A percentile compares a stretch with the other conserved stretches of the same genome.
Conservation (phyloP, 2,888 invertebrate species). For the Liopterus haemorrhoidalis region DNA sequence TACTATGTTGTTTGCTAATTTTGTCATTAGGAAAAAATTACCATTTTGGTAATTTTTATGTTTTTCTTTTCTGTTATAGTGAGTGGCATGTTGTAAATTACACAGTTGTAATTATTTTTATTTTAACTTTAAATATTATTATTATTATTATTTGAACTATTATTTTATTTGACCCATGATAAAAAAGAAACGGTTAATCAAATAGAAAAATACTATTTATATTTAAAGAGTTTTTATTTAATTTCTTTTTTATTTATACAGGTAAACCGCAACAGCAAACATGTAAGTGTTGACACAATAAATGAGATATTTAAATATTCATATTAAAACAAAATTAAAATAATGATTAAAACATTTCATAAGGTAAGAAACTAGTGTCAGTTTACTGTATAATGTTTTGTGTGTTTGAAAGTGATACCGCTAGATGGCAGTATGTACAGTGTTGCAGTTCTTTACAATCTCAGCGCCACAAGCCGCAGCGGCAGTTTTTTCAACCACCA, state of each 20-base stretch:
- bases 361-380: no score
- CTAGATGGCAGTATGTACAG: not conserved
- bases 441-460: not conserved
- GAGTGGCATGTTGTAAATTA: conserved; percentile 21
- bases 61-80: conserved; percentile 18
- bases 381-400: no score
- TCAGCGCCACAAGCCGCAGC: not conserved
- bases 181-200: conserved; percentile 17
- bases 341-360: no score
- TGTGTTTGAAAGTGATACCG: no score
- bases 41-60: not conserved
- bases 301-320: not conserved
- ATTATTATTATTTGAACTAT: conserved; percentile 22
- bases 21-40: not conserved
- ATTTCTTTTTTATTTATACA: not conserved
- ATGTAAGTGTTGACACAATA: not conserved
- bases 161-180: conserved; percentile 19
- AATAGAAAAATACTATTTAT: conserved; percentile 21
- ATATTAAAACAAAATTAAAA: not conserved
- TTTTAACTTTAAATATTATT: conserved; percentile 23
- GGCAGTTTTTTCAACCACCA: not conserved
- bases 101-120: conserved; percentile 22
- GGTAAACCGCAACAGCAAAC: not conserved
- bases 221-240: conserved; percentile 17
- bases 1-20: not conserved